Evolutionary conservation across 2,797 vertebrate genomes (phyloP).

Genomic region (Phyllotis vaccarum): DNA sequence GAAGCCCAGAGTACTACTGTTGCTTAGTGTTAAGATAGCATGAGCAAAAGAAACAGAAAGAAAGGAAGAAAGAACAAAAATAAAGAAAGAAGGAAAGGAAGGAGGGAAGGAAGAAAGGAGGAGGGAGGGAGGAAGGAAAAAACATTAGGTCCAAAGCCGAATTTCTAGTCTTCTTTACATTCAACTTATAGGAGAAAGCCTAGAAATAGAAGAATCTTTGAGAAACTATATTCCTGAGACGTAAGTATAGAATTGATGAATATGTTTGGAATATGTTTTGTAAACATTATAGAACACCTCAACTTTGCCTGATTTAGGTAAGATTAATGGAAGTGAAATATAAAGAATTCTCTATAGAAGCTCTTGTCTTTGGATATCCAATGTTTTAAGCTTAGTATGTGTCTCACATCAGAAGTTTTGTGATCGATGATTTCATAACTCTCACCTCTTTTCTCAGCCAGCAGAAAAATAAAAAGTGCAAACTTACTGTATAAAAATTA

Average conservation of each 20-base stretch:
- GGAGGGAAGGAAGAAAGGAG: too few relatives aligned
- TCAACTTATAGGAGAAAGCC: neutral
- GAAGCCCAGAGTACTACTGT: neutral
- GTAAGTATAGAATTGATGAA: neutral
- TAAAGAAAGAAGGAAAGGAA: too few relatives aligned
- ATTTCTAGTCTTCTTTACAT: neutral
- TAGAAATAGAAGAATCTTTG: neutral
- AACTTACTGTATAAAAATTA: too few relatives aligned
- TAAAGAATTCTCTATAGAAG: neutral
- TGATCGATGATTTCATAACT: too few relatives aligned
- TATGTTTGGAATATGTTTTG: neutral
- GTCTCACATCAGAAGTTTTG: neutral
- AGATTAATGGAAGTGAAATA: neutral
- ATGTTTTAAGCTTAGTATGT: neutral
- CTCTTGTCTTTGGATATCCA: neutral
- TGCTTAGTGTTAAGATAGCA: neutral
- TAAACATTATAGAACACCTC: neutral
- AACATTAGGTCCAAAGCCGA: neutral
- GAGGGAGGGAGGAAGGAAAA: too few relatives aligned
- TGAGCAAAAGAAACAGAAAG: neutral
- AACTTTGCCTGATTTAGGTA: neutral
- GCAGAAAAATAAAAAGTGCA: neutral
- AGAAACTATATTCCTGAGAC: neutral
- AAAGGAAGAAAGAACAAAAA: neutral
- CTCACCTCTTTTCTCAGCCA: neutral